A percentile compares a stretch with the other conserved stretches of the same genome.
Evolutionary conservation across 1,140 invertebrate genomes (phyloP).

Genomic region (Thalassaphorura encarpata): DNA sequence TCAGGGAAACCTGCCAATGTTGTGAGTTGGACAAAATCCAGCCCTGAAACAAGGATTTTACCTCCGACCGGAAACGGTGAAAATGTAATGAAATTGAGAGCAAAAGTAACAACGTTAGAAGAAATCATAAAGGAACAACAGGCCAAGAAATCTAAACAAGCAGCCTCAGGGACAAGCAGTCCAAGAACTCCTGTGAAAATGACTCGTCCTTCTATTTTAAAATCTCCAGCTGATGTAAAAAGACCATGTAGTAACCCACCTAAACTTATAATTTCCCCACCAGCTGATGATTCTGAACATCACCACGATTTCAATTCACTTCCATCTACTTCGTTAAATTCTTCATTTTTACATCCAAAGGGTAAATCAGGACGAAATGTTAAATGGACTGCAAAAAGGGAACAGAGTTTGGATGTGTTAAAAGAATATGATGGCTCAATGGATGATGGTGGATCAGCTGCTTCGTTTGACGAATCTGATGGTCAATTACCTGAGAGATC

Average conservation of each 20-base stretch:
- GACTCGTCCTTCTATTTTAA: too few species aligned
- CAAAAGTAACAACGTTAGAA: conserved; percentile 31
- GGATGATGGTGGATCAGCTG: background rate
- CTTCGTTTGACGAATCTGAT: background rate
- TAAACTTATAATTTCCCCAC: background rate
- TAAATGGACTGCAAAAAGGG: background rate
- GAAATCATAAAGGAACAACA: conserved; percentile 22
- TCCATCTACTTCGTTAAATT: too few species aligned
- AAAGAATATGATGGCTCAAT: background rate
- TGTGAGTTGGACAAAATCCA: background rate
- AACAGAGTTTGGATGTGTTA: background rate
- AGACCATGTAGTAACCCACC: too few species aligned
- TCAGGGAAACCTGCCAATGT: background rate
- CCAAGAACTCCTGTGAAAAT: background rate
- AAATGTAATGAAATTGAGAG: conserved; percentile 24
- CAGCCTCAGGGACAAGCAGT: background rate
- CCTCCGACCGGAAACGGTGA: background rate
- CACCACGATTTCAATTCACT: background rate
- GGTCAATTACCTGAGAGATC: background rate
- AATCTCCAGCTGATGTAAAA: too few species aligned
- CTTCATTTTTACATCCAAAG: too few species aligned
- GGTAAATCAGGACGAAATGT: too few species aligned
- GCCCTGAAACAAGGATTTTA: background rate
- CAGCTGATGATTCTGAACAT: background rate
- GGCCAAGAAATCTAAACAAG: background rate